Evolutionary conservation across 2,797 vertebrate genomes (phyloP).

Genomic region (Rousettus madagascariensis): DNA sequence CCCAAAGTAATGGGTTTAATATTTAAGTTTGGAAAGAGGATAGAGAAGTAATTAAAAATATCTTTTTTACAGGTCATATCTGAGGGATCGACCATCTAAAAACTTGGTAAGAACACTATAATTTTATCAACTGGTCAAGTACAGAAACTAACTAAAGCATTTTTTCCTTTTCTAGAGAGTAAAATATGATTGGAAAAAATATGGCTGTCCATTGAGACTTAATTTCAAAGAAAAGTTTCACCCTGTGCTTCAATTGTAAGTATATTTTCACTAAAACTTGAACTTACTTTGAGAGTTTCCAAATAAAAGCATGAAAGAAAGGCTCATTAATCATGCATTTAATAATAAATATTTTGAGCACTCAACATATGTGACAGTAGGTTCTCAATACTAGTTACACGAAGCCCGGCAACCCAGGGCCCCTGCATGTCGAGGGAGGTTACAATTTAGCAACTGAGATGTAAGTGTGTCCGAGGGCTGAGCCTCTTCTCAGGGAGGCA

Average conservation of each 20-base stretch:
- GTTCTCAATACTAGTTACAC: background rate
- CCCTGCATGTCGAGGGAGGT: background rate
- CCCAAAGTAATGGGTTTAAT: background rate
- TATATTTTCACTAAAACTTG: conserved; percentile 35
- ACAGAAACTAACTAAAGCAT: background rate
- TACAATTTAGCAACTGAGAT: background rate
- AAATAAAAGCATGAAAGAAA: background rate
- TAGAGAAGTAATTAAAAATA: conserved; percentile 1
- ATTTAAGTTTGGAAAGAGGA: conserved; percentile 44
- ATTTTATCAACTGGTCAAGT: conserved; percentile 19
- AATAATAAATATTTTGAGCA: background rate
- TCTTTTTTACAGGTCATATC: conserved; percentile 53
- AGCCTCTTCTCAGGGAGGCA: background rate
- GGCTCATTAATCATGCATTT: background rate
- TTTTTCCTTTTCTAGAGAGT: conserved; percentile 67
- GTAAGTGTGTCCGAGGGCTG: background rate
- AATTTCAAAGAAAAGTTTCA: conserved; percentile 50
- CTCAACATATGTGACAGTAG: background rate
- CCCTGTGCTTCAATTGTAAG: conserved; percentile 72
- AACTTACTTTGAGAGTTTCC: conserved; percentile 32
- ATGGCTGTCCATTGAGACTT: conserved; percentile 59
- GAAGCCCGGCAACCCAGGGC: background rate
- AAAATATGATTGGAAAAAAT: conserved; percentile 42
- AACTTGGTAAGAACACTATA: conserved; percentile 68
- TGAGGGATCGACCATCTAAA: conserved; percentile 3